Conservation (phyloP, 2,888 invertebrate species). For the Drosophila mettleri region DNA sequence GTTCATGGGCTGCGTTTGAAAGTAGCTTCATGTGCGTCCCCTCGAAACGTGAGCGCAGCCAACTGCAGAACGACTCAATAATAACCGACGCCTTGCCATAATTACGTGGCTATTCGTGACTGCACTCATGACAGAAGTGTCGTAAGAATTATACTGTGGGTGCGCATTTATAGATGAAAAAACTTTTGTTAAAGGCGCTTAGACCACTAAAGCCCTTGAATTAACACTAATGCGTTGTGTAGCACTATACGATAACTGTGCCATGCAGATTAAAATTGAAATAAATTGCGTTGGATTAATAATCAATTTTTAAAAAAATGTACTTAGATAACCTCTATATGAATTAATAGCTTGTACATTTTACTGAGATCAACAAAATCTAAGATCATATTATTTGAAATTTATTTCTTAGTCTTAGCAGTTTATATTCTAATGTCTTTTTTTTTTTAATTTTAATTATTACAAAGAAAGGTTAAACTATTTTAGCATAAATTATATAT, state of each 20-base stretch:
- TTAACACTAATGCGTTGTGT: too few relatives aligned
- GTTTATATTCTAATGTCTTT: too few relatives aligned
- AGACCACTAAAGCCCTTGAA: not conserved
- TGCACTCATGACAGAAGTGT: not conserved
- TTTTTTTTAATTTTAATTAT: too few relatives aligned
- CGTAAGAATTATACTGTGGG: not conserved
- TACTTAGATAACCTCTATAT: too few relatives aligned
- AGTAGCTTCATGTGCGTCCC: constrained; percentile 29
- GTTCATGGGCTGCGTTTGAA: constrained; percentile 51
- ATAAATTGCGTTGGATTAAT: not conserved
- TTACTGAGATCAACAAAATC: too few relatives aligned
- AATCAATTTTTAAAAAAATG: too few relatives aligned
- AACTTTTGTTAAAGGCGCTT: not conserved
- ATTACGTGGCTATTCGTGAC: constrained; percentile 43
- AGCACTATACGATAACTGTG: not conserved
- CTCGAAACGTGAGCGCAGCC: constrained; percentile 1
- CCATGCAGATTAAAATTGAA: not conserved
- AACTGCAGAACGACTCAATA: constrained; percentile 24
- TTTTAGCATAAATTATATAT: too few relatives aligned
- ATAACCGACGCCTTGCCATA: constrained; percentile 32
- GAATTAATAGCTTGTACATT: too few relatives aligned
- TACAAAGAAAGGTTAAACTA: too few relatives aligned
- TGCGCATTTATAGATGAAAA: not conserved
- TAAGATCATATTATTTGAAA: too few relatives aligned
- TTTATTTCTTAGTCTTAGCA: too few relatives aligned